Evolutionary conservation across 2,888 invertebrate species (phyloP).

Genomic region (Danaus chrysippus): DNA sequence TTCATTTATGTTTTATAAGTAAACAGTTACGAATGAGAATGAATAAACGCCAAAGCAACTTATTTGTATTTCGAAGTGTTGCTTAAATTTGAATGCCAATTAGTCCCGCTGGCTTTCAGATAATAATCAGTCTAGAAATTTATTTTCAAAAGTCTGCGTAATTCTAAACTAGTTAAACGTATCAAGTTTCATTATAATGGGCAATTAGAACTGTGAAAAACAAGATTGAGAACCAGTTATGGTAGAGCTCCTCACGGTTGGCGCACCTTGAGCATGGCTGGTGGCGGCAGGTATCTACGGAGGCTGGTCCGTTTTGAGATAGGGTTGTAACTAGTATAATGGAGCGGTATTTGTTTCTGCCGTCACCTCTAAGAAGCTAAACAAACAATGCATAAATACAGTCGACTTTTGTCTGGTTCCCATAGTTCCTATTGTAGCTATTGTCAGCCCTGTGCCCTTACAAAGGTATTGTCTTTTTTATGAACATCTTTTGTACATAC

Average conservation of each 20-base stretch:
- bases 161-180: slow-evolving; percentile 38
- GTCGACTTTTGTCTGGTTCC: slow-evolving; percentile 64
- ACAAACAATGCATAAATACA: slow-evolving; percentile 74
- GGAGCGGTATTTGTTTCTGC: slow-evolving; percentile 70
- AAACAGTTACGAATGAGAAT: not conserved
- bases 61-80: not conserved
- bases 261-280: slow-evolving; percentile 9
- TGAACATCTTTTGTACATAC: slow-evolving; percentile 41
- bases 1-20: not conserved
- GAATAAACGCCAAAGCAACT: not conserved
- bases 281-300: slow-evolving; percentile 23
- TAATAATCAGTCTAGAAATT: not conserved
- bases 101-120: not conserved
- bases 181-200: slow-evolving; percentile 76
- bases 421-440: slow-evolving; percentile 63
- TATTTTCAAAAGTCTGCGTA: slow-evolving; percentile 14
- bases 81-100: slow-evolving; percentile 1
- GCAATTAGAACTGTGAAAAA: slow-evolving; percentile 72
- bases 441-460: slow-evolving; percentile 67
- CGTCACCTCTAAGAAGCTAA: slow-evolving; percentile 69
- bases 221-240: slow-evolving; percentile 38
- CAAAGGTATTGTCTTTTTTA: slow-evolving; percentile 54
- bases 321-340: slow-evolving; percentile 54
- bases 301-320: slow-evolving; percentile 44
- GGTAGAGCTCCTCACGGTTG: slow-evolving; percentile 33